phyloP scores from a whole-genome alignment of 2,797 vertebrate genomes.

The Sebastes matsubarae region DNA sequence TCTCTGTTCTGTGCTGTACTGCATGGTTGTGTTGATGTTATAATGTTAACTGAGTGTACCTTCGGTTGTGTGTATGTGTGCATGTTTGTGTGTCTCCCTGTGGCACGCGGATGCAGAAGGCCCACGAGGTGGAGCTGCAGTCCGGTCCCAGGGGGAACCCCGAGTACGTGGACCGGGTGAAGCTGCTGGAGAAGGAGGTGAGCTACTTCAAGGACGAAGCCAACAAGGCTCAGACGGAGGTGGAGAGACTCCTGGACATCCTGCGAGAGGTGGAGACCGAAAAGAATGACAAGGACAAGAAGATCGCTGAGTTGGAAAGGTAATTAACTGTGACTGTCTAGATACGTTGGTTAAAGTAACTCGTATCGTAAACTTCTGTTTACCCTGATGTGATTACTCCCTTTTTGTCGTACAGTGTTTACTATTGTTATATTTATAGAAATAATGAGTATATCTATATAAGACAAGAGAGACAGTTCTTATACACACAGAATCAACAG shows the following conservation, averaged over 20 bases:
- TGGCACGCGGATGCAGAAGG: slow-evolving; percentile 81
- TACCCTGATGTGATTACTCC: not conserved
- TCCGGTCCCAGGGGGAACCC: slow-evolving; percentile 87
- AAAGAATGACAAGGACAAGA: slow-evolving; percentile 99
- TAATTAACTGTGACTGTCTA: slow-evolving; percentile 54
- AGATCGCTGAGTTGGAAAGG: slow-evolving; percentile 98
- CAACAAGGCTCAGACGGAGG: slow-evolving; percentile 92
- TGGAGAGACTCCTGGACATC: slow-evolving; percentile 96
- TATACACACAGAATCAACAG: too few species aligned
- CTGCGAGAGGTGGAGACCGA: slow-evolving; percentile 97
- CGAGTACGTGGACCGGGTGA: slow-evolving; percentile 91
- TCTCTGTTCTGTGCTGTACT: slow-evolving; percentile 4
- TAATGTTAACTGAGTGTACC: slow-evolving; percentile 26
- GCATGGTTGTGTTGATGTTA: not conserved
- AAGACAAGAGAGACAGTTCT: too few species aligned
- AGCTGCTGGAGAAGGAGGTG: slow-evolving; percentile 95
- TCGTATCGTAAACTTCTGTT: not conserved
- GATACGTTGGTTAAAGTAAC: not conserved
- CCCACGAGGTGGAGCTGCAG: slow-evolving; percentile 95
- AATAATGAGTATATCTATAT: not conserved
- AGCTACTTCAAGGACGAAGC: slow-evolving; percentile 94
- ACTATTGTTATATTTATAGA: not conserved
- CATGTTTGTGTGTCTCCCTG: slow-evolving; percentile 21
- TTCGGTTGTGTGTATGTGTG: slow-evolving; percentile 17
- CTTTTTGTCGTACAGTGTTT: not conserved